phyloP scores from a whole-genome alignment of 2,888 invertebrate species.

The Auanema sp. region DNA sequence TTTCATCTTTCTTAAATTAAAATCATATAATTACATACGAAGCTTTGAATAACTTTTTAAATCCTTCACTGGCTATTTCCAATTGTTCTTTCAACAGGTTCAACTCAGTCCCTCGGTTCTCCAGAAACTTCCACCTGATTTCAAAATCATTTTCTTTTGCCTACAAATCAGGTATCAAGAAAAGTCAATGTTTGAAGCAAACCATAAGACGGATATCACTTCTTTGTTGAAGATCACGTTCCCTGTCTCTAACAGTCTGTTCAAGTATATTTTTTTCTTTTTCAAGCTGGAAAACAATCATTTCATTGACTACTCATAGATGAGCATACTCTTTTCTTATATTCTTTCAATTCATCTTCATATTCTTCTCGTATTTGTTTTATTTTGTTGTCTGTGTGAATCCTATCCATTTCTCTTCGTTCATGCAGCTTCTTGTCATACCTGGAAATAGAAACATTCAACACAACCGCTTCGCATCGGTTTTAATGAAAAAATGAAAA shows the following conservation, averaged over 20 bases:
- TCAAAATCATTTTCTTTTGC: constrained; percentile 7
- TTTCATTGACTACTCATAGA: background rate
- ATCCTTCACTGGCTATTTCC: constrained; percentile 15
- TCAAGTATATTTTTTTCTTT: constrained; percentile 1
- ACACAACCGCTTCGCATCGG: background rate
- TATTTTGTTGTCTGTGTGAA: constrained; percentile 7
- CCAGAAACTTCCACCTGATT: constrained; percentile 14
- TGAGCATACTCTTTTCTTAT: constrained; percentile 9
- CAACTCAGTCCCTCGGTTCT: constrained; percentile 18
- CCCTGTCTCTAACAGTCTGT: constrained; percentile 14
- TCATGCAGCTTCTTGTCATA: constrained; percentile 13
- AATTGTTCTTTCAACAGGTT: constrained; percentile 14
- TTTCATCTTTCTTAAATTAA: constrained; percentile 14
- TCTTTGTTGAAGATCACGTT: constrained; percentile 13
- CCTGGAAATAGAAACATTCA: constrained; percentile 2
- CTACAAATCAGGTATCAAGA: constrained; percentile 8
- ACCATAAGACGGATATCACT: constrained; percentile 16
- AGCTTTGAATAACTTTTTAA: constrained; percentile 8
- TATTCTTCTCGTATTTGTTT: constrained; percentile 15
- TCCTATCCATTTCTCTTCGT: constrained; percentile 14
- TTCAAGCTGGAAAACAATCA: constrained; percentile 3
- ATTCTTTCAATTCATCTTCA: constrained; percentile 13
- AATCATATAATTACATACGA: background rate
- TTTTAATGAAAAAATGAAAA: background rate
- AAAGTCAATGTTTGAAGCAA: background rate